Evolutionary conservation across 2,113 vertebrate species (phyloP), one percentile per base, ranked within the genome.

Genomic region (Hepsetus odoe): DNA sequence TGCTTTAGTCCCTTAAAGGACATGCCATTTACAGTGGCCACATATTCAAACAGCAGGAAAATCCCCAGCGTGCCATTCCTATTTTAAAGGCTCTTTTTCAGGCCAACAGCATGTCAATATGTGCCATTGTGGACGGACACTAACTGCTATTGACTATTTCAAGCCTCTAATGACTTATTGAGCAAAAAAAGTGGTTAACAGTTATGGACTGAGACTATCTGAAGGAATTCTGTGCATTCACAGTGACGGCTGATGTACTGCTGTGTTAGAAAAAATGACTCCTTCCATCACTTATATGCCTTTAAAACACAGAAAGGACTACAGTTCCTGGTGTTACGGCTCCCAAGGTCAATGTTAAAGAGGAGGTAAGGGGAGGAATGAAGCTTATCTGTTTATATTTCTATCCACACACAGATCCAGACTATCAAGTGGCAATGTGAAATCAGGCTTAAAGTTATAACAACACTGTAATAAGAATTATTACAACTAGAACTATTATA

Each of bases 311-410:
- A 80, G 24, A 73, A 73, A 72, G 30, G 24, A 16, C 64, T 65
- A 74, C 70, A 84, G 56, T 81, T 81, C 70, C 68, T 8, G 42
- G 51, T 40, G 59, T 84, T 78, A 84, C 55, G 32, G 76, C 56
- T 78, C 82, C 82, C 79, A 49, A 1, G 71, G 33, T 78, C 28
- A 28, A 49, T 30, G 51, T 81, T 65, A 81, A 73, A n/a, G n/a
- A 28, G 28, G 30, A 38, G 9, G 20, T 40, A 67, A 72, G 26
- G 40, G 26, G 3, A n/a, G 53, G 22, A 80, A 64, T 58, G 38
- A 32, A 76, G 35, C 61, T 42, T 11, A 56, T 56, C 10, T 26
- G 22, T 66, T 73, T 72, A 66, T 38, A 28, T 30, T 38, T 30
- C 33, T 16, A 35, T 80, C 76, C 51, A 70, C 59, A 72, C 59